Evolutionary conservation across 2,797 vertebrate species (phyloP), one percentile per base, ranked within the genome.

Genomic region (Halcyon leucocephala): DNA sequence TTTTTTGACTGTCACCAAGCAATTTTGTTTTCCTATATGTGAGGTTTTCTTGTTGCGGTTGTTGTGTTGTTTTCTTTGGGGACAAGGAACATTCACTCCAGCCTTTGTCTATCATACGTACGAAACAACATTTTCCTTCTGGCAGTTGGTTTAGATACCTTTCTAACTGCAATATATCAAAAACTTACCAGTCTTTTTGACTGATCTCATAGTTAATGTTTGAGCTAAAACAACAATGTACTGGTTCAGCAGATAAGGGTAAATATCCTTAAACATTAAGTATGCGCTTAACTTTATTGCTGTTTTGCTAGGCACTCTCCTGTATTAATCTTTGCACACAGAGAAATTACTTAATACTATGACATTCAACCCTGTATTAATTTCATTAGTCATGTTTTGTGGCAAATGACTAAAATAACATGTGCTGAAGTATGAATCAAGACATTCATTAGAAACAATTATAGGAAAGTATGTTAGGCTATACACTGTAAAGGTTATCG

Each of bases 381-480:
- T 95, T 94, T 90, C 79, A 93, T 81, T 86, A 90, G 82, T 93
- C 91, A 94, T 76, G 49, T 83, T 88, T 82, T 69, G 87, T 81
- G 57, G 61, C 61, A 90, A 88, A 81, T 58, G 49, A 48, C 72
- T 86, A 31, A 96, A 96, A 93, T 88, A 93, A 90, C 7, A 2
- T 48, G 39, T 87, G 49, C 72, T 95, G 70, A 48, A 95, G 55
- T 65, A 90, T 88, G 89, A 96, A 91, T 93, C 62, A 79, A 96
- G 87, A 83, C 95, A 95, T 62, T 95, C 35, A 58, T 85, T 79
- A 41, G 61, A 82, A 96, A 96, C 92, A 94, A 95, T 95, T 83
- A 83, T 89, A 95, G 95, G 95, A 94, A 96, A 80, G 85, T 88
- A 88, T 93, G 93, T 86, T 86, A 65, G 78, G 82, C 84, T 95